Base-by-base conservation (phyloP, 2,888 invertebrate species). In the Mechanitis messenoides region DNA sequence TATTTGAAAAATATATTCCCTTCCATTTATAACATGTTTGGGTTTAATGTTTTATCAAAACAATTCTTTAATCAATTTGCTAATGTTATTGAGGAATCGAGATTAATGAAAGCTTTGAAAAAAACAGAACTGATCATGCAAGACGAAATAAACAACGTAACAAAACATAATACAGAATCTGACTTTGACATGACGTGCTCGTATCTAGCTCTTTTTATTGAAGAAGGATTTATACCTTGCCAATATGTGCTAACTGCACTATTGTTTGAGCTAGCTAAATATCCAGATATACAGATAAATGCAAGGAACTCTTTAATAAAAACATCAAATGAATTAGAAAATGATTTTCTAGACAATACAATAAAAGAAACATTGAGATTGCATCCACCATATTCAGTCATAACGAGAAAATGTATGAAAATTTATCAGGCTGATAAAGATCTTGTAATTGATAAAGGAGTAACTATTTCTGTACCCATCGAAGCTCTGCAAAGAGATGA, bases 1-100 rank as follows among this genome's bases (percentile, higher is more conserved):
- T 90, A 89, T 72, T 71, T 88, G 67, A 88, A 83, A 66, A 79
- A 82, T 62, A 77, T 90, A 65, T 89, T 89, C 60, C 90, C 90
- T 0, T 89, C 88, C 1, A 64, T 90, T 59, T 90, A 84, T 66
- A 72, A 78, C 59, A 67, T 79, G 56, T 78, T 89, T 53, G 81
- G 85, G 53, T 65, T 86, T 53, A 73, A 73, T 33, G 79, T 82
- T 31, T 62, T 84, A 59, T 71, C 81, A 33, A 77, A 71, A 5
- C 76, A 81, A 64, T 76, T 78, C 33, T 75, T 79, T n/a, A 66
- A 70, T 6, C 75, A 78, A 73, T 74, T 78, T n/a, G 74, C 72
- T 33, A 65, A 74, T 33, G 63, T 67, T 60, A 65, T 84, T 5
- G 68, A 78, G 55, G 72, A 81, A 60, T 82, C 87, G 2, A 79